Evolutionary conservation across 2,797 vertebrate species (phyloP).

Genomic region (Rhyacichthys aspro): DNA sequence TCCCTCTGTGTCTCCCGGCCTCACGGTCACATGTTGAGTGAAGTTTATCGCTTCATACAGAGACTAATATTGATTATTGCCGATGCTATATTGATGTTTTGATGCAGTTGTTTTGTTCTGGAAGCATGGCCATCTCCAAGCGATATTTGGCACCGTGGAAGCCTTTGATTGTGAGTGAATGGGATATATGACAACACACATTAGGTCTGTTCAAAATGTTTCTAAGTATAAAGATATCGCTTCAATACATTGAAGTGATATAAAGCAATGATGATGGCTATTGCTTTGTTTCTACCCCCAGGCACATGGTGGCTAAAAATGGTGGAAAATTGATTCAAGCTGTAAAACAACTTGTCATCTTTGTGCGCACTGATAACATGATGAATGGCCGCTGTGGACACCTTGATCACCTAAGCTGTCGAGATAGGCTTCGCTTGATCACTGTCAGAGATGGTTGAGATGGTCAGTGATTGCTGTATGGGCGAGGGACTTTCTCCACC

Average conservation of each 20-base stretch:
- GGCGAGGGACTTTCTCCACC: constrained; percentile 43
- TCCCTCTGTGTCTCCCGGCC: no score
- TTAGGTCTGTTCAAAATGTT: no score
- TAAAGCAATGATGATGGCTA: constrained; percentile 25
- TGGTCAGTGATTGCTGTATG: constrained; percentile 69
- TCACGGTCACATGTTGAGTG: no score
- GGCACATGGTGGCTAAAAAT: constrained; percentile 53
- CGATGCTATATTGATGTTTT: constrained; percentile 58
- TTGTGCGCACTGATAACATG: constrained; percentile 70
- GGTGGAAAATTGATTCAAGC: constrained; percentile 67
- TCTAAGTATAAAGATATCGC: no score
- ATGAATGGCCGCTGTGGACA: constrained; percentile 80
- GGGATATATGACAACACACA: no score
- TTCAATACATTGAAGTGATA: no score
- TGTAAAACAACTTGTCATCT: constrained; percentile 79
- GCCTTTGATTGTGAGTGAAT: constrained; percentile 32
- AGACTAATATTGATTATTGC: constrained; percentile 59
- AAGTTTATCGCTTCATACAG: no score
- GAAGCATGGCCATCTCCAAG: constrained; percentile 48
- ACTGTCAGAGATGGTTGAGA: constrained; percentile 78
- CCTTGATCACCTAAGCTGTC: constrained; percentile 79
- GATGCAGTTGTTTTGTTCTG: constrained; percentile 53
- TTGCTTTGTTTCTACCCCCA: constrained; percentile 49
- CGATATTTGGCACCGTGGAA: constrained; percentile 37
- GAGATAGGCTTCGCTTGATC: constrained; percentile 80